Base-by-base conservation (phyloP, 2,888 invertebrate genomes). In the Metalampra italica region DNA sequence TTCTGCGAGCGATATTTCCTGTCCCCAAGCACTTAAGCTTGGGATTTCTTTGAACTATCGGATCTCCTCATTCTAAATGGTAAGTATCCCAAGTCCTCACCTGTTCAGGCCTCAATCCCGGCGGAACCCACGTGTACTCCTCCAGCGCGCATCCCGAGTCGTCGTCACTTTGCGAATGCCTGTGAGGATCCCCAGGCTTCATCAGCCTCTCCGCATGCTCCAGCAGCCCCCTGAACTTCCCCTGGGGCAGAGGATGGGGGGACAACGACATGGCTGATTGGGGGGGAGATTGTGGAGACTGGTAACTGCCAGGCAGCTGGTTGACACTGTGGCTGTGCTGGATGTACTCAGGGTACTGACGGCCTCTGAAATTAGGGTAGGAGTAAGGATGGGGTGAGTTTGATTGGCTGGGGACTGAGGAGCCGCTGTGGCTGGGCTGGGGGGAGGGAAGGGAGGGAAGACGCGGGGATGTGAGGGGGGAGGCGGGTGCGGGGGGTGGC, bases 121-220 rank as follows among this genome's bases (percentile, higher is more conserved):
- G 97, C 37, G 99, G 99, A 55, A 98, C 97, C 98, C 98, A 99
- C 1, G 98, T 97, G 82, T 98, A 98, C 82, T 99, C 98, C 79
- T 99, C 98, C 57, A 99, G 88, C 15, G 98, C 98, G 79, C 98
- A 99, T 9, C 99, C 98, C 47, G 97, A 97, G 85, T 99, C 99
- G 77, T 98, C 98, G 78, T 99, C 99, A 55, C 97, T 97, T 78
- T 97, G 97, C 44, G 97, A 96, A 71, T 96, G 95, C 54, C 96
- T 84, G 71, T 96, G 96, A 49, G 95, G 94, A 71, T 95, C 94
- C 1, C 91, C 91, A 0, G 91, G 92, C 75, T 92, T 92, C 72
- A 92, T 92, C 56, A 92, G 83, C 54, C 92, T 73, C 69, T 92
- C 92, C 0, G 91, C 87, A 38, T 86, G 90, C 64, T 87, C 90